Evolutionary conservation across 2,113 vertebrate genomes (phyloP), one percentile per base, ranked within the genome.

Genomic region (Phylloscopus whistleri): DNA sequence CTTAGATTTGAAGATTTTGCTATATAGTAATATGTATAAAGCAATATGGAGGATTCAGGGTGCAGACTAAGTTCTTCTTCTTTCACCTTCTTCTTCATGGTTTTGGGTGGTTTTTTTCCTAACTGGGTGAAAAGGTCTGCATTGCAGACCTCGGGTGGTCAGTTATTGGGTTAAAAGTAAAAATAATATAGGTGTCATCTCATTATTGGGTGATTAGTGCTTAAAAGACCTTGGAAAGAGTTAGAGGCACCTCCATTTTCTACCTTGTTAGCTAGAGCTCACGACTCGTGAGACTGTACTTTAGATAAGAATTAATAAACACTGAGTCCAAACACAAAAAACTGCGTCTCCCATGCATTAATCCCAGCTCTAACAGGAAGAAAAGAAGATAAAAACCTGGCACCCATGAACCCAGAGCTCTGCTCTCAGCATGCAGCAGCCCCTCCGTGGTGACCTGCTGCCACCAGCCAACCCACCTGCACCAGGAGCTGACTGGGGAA

Each of bases 401-500:
- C 55, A 58, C 33, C 33, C 56, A 0, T 7, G 53, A 35, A 10
- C 16, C 9, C 76, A 13, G 55, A 73, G 35, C 26, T 93, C 52
- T 33, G 33, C 76, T 31, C 55, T 82, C 48, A 33, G 52, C 39
- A 2, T 2, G 35, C 30, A 48, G 79, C 39, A 80, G 31, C 39
- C 53, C 31, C 44, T 66, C 48, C 49, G 4, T 0, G 0, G 55
- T 39, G 55, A 70, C 60, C 85, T 24, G 60, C 37, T 84, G 87
- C 62, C 75, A 55, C 31, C 33, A 41, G 55, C 51, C 37, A 86
- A 2, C 27, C 55, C 73, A 67, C 43, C 68, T 67, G 59, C 80
- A 22, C 5, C 0, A 62, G 59, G 51, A 62, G 10, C 39, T 35
- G 39, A 7, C 0, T 8, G 58, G 75, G 63, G 46, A 63, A 37